Evolutionary conservation across 2,113 vertebrate genomes (phyloP).

Genomic region (Serilophus lunatus): DNA sequence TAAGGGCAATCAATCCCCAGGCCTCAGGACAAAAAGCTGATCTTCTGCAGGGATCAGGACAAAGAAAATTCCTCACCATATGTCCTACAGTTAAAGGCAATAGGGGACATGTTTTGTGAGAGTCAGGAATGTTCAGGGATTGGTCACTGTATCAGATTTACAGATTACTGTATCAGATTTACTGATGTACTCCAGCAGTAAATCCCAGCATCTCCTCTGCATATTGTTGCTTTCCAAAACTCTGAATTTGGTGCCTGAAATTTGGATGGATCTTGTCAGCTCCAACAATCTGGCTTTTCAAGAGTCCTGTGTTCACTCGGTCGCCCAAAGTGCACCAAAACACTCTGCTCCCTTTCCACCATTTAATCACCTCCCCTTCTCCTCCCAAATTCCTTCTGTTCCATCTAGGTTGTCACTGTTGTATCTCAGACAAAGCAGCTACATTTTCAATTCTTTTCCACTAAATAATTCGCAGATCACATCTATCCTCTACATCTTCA

Average conservation of each 20-base stretch:
- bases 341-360: background rate
- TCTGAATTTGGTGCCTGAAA: background rate
- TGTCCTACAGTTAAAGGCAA: background rate
- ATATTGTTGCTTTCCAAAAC: background rate
- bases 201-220: background rate
- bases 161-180: background rate
- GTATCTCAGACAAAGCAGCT: background rate
- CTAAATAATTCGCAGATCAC: background rate
- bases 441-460: background rate
- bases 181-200: background rate
- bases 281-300: background rate
- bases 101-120: background rate
- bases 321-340: background rate
- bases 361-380: background rate
- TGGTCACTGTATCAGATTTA: background rate
- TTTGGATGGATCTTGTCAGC: background rate
- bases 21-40: slow-evolving; percentile 1
- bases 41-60: slow-evolving; percentile 21
- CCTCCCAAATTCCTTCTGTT: background rate
- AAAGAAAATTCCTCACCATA: background rate
- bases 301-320: background rate
- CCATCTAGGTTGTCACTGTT: background rate
- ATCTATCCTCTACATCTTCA: background rate
- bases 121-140: background rate
- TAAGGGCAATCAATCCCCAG: slow-evolving; percentile 40